Evolutionary conservation across 2,888 invertebrate genomes (phyloP).

Genomic region (Tiphia femorata): DNA sequence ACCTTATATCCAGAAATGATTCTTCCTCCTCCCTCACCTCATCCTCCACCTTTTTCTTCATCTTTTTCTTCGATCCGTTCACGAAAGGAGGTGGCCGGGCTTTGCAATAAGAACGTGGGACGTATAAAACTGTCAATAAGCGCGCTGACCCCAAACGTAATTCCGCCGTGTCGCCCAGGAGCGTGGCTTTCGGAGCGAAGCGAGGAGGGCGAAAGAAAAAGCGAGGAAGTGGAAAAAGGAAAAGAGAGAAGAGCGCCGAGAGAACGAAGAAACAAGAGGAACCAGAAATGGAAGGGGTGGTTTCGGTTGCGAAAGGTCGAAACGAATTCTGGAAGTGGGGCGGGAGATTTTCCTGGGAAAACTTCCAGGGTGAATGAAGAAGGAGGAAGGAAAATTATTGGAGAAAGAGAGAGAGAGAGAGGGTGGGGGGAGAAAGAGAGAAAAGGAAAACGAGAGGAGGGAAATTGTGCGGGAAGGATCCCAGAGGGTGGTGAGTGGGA

Average conservation of each 20-base stretch:
- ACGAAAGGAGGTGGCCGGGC: conserved; percentile 22
- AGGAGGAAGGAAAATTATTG: background rate
- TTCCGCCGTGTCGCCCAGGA: conserved; percentile 40
- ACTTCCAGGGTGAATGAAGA: background rate
- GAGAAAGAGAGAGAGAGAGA: background rate
- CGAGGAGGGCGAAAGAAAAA: conserved; percentile 6
- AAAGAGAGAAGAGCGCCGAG: background rate
- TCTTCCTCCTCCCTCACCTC: conserved; percentile 20
- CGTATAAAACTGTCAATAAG: conserved; percentile 58
- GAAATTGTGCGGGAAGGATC: conserved; percentile 6
- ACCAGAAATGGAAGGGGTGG: conserved; percentile 3
- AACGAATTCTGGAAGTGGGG: conserved; percentile 26
- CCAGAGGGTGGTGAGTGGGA: conserved; percentile 38
- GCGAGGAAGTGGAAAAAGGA: background rate
- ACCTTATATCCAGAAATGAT: conserved; percentile 18
- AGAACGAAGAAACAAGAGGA: background rate
- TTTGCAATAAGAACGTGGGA: conserved; percentile 56
- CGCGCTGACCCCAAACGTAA: conserved; percentile 57
- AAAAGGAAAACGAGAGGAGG: conserved; percentile 9
- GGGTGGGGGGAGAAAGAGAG: conserved; percentile 1
- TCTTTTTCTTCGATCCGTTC: conserved; percentile 9
- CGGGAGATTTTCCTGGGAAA: background rate
- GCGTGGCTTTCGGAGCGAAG: conserved; percentile 9
- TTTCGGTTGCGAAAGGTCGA: conserved; percentile 20
- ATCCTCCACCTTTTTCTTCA: too few species aligned